A percentile compares a stretch with the other conserved stretches of the same genome.
phyloP scores from a whole-genome alignment of 2,113 vertebrate genomes.

The Apteryx owenii region DNA sequence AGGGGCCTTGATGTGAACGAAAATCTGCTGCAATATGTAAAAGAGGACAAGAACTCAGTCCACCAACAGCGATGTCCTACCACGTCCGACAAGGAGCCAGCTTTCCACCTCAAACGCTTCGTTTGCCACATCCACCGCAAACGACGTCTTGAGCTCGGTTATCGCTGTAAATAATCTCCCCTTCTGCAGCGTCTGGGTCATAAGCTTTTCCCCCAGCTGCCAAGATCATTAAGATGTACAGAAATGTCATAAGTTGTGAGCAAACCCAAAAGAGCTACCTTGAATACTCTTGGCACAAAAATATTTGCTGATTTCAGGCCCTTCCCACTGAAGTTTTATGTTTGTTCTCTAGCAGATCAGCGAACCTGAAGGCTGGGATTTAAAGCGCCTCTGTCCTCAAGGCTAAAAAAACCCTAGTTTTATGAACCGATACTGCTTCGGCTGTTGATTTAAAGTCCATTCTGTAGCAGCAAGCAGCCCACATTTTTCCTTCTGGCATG shows the following conservation, averaged over 20 bases:
- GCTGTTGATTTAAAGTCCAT: slow-evolving; percentile 73
- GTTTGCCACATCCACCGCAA: background rate
- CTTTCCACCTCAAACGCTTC: background rate
- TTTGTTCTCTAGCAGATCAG: slow-evolving; percentile 55
- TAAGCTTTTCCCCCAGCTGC: background rate
- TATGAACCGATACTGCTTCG: slow-evolving; percentile 51
- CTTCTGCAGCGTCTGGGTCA: background rate
- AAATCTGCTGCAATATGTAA: background rate
- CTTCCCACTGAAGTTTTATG: slow-evolving; percentile 36
- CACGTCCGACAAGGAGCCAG: background rate
- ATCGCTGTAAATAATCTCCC: background rate
- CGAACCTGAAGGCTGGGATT: slow-evolving; percentile 58
- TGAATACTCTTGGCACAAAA: background rate
- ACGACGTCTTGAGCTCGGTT: fast-evolving
- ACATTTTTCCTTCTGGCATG: slow-evolving; percentile 43
- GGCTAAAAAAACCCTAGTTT: slow-evolving; percentile 65
- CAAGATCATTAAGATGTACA: background rate
- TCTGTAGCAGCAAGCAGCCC: slow-evolving; percentile 30
- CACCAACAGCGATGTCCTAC: background rate
- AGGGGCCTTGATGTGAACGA: background rate
- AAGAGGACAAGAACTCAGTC: background rate
- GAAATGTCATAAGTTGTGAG: slow-evolving; percentile 5
- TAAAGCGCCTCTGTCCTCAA: slow-evolving; percentile 66
- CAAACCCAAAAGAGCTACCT: slow-evolving; percentile 41
- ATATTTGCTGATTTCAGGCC: slow-evolving; percentile 50